A percentile compares a stretch with the other conserved stretches of the same genome.
Evolutionary conservation across 2,797 vertebrate genomes (phyloP).

Genomic region (Euthynnus affinis): DNA sequence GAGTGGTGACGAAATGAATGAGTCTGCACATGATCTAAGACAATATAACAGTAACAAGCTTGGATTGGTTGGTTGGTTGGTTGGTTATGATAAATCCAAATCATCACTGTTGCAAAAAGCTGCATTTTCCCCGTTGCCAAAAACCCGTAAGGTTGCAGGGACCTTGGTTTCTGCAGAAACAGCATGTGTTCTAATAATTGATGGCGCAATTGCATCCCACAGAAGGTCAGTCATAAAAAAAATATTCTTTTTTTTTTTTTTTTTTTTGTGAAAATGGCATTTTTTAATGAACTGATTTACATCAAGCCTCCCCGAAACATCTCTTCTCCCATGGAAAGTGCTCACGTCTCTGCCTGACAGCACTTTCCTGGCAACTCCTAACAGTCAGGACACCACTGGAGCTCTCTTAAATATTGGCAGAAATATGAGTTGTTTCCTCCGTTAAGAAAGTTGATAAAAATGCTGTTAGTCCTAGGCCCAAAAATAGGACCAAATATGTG

Average conservation of each 20-base stretch:
- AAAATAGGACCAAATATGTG: slow-evolving; percentile 14
- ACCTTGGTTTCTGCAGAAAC: slow-evolving; percentile 6
- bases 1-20: neutral
- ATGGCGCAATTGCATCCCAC: slow-evolving; percentile 14
- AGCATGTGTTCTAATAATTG: slow-evolving; percentile 12
- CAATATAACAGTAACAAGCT: too few species aligned
- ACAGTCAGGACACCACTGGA: slow-evolving; percentile 46
- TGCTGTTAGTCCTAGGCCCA: slow-evolving; percentile 26
- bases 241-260: slow-evolving; percentile 19
- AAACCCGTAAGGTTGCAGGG: neutral
- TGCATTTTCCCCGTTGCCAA: neutral
- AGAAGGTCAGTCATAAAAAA: slow-evolving; percentile 36
- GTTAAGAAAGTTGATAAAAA: slow-evolving; percentile 41
- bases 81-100: neutral
- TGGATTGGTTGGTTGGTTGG: neutral
- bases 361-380: slow-evolving; percentile 17
- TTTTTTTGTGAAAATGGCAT: slow-evolving; percentile 38
- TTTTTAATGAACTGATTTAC: slow-evolving; percentile 49
- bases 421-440: slow-evolving; percentile 27
- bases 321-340: slow-evolving; percentile 2
- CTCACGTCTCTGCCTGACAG: slow-evolving; percentile 27
- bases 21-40: neutral
- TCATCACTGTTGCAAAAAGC: neutral
- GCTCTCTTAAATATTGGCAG: slow-evolving; percentile 16
- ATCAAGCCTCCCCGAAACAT: slow-evolving; percentile 31